phyloP scores from a whole-genome alignment of 1,140 invertebrate species.

The Neuroterus valhalla region DNA sequence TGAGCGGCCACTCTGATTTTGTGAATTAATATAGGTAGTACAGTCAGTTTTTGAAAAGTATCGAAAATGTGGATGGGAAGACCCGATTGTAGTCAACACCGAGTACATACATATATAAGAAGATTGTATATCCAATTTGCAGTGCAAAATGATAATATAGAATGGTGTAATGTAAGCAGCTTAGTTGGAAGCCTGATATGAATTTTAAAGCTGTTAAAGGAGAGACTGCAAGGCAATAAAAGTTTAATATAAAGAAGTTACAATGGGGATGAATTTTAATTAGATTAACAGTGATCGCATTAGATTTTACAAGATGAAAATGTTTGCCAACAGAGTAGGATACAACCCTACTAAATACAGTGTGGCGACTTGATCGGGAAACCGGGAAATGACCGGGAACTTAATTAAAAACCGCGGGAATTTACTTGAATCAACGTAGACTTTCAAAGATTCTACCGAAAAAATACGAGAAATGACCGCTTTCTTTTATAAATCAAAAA shows the following conservation, averaged over 20 bases:
- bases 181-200: constrained; percentile 24
- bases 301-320: constrained; percentile 8
- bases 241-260: constrained; percentile 3
- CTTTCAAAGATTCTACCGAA: no score
- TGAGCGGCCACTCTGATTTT: no score
- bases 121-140: constrained; percentile 63
- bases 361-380: no score
- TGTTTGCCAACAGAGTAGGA: constrained; percentile 10
- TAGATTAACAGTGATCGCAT: not conserved
- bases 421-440: no score
- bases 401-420: no score
- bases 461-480: no score
- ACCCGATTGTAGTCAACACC: no score
- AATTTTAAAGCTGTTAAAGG: constrained; percentile 18
- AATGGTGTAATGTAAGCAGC: constrained; percentile 37
- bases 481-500: no score
- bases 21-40: no score
- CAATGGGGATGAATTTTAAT: not conserved
- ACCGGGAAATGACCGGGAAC: no score
- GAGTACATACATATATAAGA: constrained; percentile 48
- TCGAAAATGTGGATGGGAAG: no score
- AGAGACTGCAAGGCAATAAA: constrained; percentile 16
- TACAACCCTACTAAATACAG: not conserved
- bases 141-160: constrained; percentile 43
- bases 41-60: no score